Evolutionary conservation across 2,113 vertebrate species (phyloP).

Genomic region (Calidris pugnax): DNA sequence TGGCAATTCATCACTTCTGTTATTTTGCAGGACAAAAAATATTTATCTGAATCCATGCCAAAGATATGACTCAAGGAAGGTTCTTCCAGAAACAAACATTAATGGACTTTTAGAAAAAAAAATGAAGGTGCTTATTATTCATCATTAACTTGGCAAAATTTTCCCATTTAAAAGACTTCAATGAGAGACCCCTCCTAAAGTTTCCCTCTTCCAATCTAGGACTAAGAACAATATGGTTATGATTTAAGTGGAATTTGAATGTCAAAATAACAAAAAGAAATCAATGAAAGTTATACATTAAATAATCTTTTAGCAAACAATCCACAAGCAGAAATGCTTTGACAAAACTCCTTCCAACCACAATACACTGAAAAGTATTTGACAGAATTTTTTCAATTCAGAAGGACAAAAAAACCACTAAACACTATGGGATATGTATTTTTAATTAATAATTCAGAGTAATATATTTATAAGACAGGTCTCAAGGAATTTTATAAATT

Average conservation of each 20-base stretch:
- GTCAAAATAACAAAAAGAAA: not conserved
- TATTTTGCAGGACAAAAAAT: not conserved
- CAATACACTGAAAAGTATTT: not conserved
- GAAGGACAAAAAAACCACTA: not conserved
- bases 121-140: not conserved
- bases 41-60: not conserved
- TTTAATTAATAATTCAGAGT: not conserved
- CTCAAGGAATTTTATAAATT: not conserved
- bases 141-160: not conserved
- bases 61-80: not conserved
- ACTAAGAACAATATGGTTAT: not conserved
- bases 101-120: not conserved
- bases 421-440: not conserved
- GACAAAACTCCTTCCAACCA: not conserved
- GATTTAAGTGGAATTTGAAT: not conserved
- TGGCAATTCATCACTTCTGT: not conserved
- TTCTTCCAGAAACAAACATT: not conserved
- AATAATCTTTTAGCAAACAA: not conserved
- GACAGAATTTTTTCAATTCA: not conserved
- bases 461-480: not conserved
- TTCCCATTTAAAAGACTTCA: not conserved
- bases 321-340: not conserved
- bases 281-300: not conserved
- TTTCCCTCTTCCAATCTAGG: not conserved
- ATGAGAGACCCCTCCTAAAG: not conserved